Percentiles rank a stretch among this genome's conserved stretches.
Conservation (phyloP, 2,113 vertebrate genomes). For the Sakesphorus luctuosus region DNA sequence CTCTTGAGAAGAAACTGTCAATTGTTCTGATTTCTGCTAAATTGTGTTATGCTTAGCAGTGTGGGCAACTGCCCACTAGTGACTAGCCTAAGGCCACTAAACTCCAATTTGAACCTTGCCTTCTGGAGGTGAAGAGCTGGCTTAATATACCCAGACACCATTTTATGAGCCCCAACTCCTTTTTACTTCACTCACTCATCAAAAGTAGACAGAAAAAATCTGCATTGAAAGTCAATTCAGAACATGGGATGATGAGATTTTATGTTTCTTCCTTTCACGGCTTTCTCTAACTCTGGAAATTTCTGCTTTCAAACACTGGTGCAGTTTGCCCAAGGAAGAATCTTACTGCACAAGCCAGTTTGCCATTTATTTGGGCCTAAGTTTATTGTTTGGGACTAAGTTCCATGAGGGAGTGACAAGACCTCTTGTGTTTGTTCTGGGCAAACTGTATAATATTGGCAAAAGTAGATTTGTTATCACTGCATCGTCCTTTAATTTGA, state of each 20-base stretch:
- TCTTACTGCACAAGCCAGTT: not conserved
- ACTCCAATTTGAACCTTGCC: conserved; percentile 10
- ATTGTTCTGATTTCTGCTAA: conserved; percentile 61
- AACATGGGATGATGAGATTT: not conserved
- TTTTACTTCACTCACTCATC: not conserved
- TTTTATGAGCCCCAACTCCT: not conserved
- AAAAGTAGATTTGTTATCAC: not conserved
- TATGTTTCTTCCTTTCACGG: not conserved
- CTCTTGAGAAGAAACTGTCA: conserved; percentile 65
- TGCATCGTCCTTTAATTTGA: not conserved
- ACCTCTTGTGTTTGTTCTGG: not conserved
- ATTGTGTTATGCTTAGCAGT: conserved; percentile 28
- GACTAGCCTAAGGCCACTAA: conserved; percentile 15
- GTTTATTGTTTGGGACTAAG: fast-evolving
- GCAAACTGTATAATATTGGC: not conserved
- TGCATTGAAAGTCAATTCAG: not conserved
- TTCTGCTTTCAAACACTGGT: not conserved
- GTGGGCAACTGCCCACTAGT: conserved; percentile 12
- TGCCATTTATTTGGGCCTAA: not conserved
- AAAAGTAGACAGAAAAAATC: not conserved
- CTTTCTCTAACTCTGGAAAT: not conserved
- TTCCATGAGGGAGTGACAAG: not conserved
- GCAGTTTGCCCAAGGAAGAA: not conserved
- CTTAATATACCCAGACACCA: not conserved
- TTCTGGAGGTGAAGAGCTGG: conserved; percentile 7